These are phyloP conservation scores for Daubentonia madagascariensis DNA, from an alignment of 2,113 vertebrate genomes.

Conservation along the genomic window DNA sequence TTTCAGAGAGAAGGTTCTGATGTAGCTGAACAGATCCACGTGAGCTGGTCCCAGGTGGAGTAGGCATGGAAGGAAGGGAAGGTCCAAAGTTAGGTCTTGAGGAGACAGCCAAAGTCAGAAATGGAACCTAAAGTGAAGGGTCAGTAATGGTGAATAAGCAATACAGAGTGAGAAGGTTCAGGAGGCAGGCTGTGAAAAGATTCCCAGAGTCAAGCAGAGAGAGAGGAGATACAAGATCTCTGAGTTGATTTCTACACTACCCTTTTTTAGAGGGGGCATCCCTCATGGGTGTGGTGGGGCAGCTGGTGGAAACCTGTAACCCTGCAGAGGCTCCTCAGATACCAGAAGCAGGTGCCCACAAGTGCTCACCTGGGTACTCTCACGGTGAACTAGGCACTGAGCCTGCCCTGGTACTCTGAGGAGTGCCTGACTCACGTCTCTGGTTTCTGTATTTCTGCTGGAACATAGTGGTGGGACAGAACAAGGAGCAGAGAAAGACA, in stretches of 20 bases:
- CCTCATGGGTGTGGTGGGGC: background rate
- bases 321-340: background rate
- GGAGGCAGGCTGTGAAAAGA: background rate
- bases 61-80: background rate
- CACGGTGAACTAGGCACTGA: rapidly evolving
- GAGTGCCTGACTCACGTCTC: rapidly evolving
- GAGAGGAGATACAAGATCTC: background rate
- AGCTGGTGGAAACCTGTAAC: rapidly evolving
- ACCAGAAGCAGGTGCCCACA: rapidly evolving
- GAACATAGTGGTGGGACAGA: background rate
- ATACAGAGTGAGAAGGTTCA: background rate
- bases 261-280: background rate
- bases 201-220: background rate
- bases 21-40: background rate
- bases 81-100: background rate
- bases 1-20: background rate
- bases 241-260: background rate
- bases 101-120: background rate
- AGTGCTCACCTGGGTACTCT: too few relatives aligned
- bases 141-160: background rate
- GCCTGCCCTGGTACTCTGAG: too few relatives aligned
- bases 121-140: background rate
- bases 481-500: background rate
- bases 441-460: background rate
- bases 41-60: background rate